These are phyloP conservation scores for Meleagris gallopavo DNA, from an alignment of 2,113 vertebrate genomes.

Conservation along the genomic window DNA sequence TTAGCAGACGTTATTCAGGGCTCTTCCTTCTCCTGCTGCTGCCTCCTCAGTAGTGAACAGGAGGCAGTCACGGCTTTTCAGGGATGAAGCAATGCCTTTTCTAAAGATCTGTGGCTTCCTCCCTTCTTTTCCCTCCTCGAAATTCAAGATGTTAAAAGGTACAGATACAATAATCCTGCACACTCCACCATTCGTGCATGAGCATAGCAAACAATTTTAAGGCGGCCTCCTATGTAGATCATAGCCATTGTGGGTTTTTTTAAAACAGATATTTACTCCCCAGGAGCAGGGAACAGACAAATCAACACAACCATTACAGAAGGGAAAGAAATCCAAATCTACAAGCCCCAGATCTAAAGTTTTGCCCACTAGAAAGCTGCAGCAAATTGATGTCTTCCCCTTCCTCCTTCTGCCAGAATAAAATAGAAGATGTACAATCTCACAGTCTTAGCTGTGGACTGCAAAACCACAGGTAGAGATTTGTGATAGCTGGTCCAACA, in stretches of 20 bases:
- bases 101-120: not conserved
- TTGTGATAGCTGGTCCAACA: not conserved
- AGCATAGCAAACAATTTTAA: not conserved
- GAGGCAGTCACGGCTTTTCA: not conserved
- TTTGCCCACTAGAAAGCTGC: not conserved
- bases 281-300: not conserved
- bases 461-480: not conserved
- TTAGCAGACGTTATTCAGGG: rapidly evolving
- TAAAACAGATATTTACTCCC: not conserved
- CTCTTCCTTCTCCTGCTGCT: rapidly evolving
- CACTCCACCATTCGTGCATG: not conserved
- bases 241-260: not conserved
- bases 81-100: not conserved
- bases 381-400: not conserved
- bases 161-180: not conserved
- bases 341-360: not conserved
- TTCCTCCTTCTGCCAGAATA: not conserved
- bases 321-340: not conserved
- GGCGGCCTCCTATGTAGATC: not conserved
- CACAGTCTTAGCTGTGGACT: not conserved
- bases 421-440: not conserved
- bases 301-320: not conserved
- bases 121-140: not conserved
- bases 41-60: too few relatives aligned
- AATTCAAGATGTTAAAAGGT: not conserved